Percentiles rank a stretch among this genome's conserved stretches.
These are phyloP conservation scores for Trinorchestia longiramus DNA, from an alignment of 1,140 invertebrate species.

Conservation along the genomic window DNA sequence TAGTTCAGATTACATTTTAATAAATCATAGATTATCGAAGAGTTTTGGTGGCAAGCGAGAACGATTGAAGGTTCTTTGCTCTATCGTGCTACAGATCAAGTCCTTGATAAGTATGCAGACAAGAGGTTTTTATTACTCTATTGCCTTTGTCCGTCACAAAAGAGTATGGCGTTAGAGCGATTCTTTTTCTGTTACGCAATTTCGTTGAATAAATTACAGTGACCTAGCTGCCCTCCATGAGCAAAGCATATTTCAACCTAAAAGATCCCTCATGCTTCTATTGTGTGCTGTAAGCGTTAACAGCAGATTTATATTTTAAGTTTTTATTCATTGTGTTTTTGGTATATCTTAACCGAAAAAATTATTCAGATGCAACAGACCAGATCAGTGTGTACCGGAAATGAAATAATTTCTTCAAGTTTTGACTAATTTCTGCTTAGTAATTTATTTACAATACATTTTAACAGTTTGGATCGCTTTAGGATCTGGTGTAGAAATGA, in stretches of 20 bases:
- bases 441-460: too few relatives aligned
- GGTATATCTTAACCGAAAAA: neutral
- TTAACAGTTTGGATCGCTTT: too few relatives aligned
- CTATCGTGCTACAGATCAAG: constrained; percentile 19
- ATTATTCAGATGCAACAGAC: neutral
- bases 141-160: constrained; percentile 13
- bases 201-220: neutral
- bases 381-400: neutral
- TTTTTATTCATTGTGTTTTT: neutral
- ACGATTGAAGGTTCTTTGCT: neutral
- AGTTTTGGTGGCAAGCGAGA: neutral
- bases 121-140: neutral
- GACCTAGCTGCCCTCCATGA: neutral
- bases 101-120: neutral
- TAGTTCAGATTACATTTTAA: neutral
- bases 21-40: neutral
- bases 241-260: neutral
- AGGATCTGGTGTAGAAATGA: too few relatives aligned
- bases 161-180: neutral
- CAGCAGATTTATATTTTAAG: neutral
- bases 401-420: neutral
- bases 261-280: neutral
- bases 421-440: too few relatives aligned
- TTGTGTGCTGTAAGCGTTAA: neutral
- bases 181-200: neutral